Evolutionary conservation across 2,888 invertebrate genomes (phyloP).

Genomic region (Steromphala cineraria): DNA sequence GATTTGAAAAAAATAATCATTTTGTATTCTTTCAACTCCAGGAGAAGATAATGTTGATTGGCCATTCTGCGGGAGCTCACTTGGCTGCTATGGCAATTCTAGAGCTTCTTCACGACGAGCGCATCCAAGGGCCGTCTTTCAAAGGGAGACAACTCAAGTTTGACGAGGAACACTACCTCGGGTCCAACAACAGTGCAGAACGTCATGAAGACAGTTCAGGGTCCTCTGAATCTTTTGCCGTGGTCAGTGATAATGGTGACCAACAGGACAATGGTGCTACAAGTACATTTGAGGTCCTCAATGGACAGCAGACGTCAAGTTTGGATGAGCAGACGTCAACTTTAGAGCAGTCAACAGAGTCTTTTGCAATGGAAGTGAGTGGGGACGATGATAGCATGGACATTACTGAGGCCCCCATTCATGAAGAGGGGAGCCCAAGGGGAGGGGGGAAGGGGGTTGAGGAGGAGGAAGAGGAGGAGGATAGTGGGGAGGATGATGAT

Average conservation of each 20-base stretch:
- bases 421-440: constrained; percentile 20
- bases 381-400: constrained; percentile 19
- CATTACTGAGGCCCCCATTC: constrained; percentile 23
- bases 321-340: neutral
- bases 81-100: constrained; percentile 67
- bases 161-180: constrained; percentile 46
- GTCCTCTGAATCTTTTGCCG: constrained; percentile 60
- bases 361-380: neutral
- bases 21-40: too few species aligned
- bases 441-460: constrained; percentile 25
- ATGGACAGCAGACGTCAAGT: constrained; percentile 27
- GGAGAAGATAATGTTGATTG: constrained; percentile 67
- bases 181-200: constrained; percentile 17
- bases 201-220: constrained; percentile 46
- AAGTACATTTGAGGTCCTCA: constrained; percentile 42
- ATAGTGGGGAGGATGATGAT: constrained; percentile 55
- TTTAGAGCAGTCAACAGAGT: neutral
- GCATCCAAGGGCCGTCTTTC: constrained; percentile 25
- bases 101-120: constrained; percentile 64
- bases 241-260: constrained; percentile 54
- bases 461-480: constrained; percentile 42
- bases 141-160: constrained; percentile 33
- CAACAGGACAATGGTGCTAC: constrained; percentile 32
- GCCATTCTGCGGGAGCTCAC: constrained; percentile 73
- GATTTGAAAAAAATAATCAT: too few species aligned